These are phyloP conservation scores for Salminus brasiliensis DNA, from an alignment of 2,113 vertebrate species.

Conservation along the genomic window DNA sequence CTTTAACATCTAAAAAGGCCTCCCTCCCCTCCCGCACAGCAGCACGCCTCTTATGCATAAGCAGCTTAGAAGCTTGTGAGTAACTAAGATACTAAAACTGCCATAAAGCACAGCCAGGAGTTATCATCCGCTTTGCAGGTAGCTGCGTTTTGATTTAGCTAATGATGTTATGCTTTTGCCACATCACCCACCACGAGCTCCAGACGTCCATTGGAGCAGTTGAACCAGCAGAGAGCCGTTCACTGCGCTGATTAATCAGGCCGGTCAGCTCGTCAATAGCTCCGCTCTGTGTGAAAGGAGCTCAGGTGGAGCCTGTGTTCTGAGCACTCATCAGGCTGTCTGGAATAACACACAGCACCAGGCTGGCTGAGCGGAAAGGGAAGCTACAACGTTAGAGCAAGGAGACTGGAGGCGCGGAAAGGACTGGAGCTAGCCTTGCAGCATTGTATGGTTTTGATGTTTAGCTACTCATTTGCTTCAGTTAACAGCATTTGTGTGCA, in stretches of 20 bases:
- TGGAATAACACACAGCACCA: background rate
- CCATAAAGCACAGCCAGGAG: no score
- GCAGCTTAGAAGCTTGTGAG: no score
- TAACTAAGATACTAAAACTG: no score
- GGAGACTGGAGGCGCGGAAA: background rate
- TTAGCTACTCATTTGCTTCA: background rate
- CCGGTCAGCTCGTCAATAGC: background rate
- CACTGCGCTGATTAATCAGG: background rate
- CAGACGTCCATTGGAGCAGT: background rate
- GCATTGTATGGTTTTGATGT: constrained; percentile 2
- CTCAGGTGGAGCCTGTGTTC: background rate
- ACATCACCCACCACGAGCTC: no score
- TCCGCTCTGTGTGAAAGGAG: background rate
- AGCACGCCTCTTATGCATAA: no score
- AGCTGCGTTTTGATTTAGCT: no score
- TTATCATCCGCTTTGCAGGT: no score
- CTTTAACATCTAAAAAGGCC: no score
- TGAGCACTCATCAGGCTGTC: background rate
- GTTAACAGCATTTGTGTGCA: background rate
- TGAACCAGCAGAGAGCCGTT: background rate
- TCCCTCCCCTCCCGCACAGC: no score
- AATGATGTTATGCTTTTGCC: no score
- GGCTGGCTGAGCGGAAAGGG: background rate
- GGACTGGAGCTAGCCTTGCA: background rate
- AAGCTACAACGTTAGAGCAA: background rate